phyloP scores from a whole-genome alignment of 2,797 vertebrate species.

The Cossypha heuglini region DNA sequence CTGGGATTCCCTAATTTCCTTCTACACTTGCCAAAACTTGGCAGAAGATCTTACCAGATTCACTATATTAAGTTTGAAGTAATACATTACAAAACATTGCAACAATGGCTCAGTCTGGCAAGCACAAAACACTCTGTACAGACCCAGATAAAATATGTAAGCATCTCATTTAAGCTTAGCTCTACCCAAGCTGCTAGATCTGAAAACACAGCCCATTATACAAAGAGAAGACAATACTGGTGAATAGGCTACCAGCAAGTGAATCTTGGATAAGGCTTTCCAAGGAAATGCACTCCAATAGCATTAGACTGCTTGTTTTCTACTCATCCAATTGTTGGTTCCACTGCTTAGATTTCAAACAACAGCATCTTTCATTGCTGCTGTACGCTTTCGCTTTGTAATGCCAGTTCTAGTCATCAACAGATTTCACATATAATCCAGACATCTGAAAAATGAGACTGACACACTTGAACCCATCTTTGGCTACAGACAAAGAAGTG shows the following conservation, averaged over 20 bases:
- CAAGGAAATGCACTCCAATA: slow-evolving; percentile 23
- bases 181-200: neutral
- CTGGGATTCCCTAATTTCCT: slow-evolving; percentile 10
- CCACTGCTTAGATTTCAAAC: slow-evolving; percentile 8
- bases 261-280: neutral
- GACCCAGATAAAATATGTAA: slow-evolving; percentile 33
- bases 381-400: neutral
- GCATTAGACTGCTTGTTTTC: neutral
- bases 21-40: slow-evolving; percentile 28
- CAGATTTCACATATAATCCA: neutral
- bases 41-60: slow-evolving; percentile 45
- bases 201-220: neutral
- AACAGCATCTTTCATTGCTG: neutral
- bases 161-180: slow-evolving; percentile 15
- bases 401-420: neutral
- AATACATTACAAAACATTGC: slow-evolving; percentile 9
- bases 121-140: neutral
- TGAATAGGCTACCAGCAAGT: slow-evolving; percentile 25
- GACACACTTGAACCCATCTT: neutral
- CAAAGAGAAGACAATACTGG: neutral
- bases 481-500: neutral
- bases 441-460: neutral
- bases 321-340: neutral
- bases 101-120: slow-evolving; percentile 39
- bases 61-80: slow-evolving; percentile 47